Evolutionary conservation across 1,140 invertebrate genomes (phyloP).

Genomic region (Micrasema longulum): DNA sequence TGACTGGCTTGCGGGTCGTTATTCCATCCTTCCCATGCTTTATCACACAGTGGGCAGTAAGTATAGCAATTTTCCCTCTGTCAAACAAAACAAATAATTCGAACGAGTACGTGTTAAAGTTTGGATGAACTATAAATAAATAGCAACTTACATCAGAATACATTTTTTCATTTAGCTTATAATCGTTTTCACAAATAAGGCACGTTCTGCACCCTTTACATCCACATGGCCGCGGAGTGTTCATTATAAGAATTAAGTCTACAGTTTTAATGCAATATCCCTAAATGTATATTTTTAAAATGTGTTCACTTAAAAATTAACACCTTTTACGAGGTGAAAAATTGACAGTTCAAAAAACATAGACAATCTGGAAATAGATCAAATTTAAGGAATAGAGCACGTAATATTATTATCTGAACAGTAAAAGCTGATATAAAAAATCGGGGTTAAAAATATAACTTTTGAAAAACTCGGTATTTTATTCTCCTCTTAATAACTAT

Average conservation of each 20-base stretch:
- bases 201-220: conserved; percentile 94
- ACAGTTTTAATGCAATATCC: too few species aligned
- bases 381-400: too few species aligned
- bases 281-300: conserved; percentile 23
- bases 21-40: conserved; percentile 81
- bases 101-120: not conserved
- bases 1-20: conserved; percentile 71
- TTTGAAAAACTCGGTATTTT: too few species aligned
- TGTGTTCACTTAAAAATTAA: conserved; percentile 26
- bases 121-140: conserved; percentile 9
- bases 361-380: too few species aligned
- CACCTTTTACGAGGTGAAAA: conserved; percentile 6
- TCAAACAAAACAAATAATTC: conserved; percentile 55
- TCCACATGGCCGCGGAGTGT: conserved; percentile 72
- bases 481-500: too few species aligned
- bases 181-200: conserved; percentile 83
- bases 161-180: conserved; percentile 69
- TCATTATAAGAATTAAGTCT: conserved; percentile 28
- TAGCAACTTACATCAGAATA: conserved; percentile 55
- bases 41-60: conserved; percentile 81
- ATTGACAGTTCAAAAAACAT: conserved; percentile 19
- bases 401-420: too few species aligned
- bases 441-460: too few species aligned
- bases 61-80: conserved; percentile 73
- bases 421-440: too few species aligned